phyloP scores from a whole-genome alignment of 1,140 invertebrate genomes.

The Drosophila prosaltans region DNA sequence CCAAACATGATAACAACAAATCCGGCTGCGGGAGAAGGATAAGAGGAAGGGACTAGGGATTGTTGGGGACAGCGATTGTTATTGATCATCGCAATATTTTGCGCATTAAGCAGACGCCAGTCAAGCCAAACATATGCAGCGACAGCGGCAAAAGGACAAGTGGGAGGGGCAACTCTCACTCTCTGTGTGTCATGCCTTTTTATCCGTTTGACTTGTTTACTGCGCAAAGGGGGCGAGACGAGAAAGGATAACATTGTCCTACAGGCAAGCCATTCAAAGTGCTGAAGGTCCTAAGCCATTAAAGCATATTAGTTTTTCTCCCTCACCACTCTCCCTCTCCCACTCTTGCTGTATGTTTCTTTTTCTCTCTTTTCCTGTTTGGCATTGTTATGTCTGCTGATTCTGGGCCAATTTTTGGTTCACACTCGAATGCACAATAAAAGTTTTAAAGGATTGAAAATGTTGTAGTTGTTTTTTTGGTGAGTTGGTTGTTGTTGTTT shows the following conservation, averaged over 20 bases:
- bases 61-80: conserved; percentile 62
- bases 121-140: conserved; percentile 76
- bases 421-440: conserved; percentile 69
- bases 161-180: background rate
- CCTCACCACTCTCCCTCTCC: background rate
- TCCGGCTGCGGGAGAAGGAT: background rate
- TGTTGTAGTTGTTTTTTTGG: conserved; percentile 39
- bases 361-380: conserved; percentile 2
- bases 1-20: conserved; percentile 78
- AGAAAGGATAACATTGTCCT: conserved; percentile 75
- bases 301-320: conserved; percentile 76
- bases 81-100: conserved; percentile 81
- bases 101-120: conserved; percentile 74
- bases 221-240: conserved; percentile 25
- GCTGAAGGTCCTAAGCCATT: conserved; percentile 77
- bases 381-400: conserved; percentile 38
- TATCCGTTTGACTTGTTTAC: conserved; percentile 74
- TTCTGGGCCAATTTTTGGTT: conserved; percentile 67
- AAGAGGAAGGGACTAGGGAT: background rate
- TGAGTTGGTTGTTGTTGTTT: conserved; percentile 15
- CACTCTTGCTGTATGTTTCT: background rate
- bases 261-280: conserved; percentile 70
- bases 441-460: conserved; percentile 71
- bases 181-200: conserved; percentile 48
- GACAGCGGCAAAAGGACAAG: conserved; percentile 15